Evolutionary conservation across 53 echinoderm and acorn worm species (phyloP).

Genomic region (Glandiceps talaboti): DNA sequence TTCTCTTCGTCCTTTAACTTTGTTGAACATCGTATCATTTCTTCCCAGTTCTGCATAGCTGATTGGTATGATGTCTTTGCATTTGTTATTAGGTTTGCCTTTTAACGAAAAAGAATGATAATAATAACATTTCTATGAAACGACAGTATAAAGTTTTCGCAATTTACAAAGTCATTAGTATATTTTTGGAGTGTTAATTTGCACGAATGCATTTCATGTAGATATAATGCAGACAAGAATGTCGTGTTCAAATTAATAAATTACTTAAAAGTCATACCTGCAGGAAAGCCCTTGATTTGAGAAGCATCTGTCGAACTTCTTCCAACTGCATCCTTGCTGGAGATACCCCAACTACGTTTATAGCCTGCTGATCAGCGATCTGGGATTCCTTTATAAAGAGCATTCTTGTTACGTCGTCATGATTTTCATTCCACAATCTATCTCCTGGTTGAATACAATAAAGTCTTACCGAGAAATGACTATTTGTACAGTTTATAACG

Average conservation of each 20-base stretch:
- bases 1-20: not conserved
- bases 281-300: not conserved
- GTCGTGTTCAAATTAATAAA: too few relatives aligned
- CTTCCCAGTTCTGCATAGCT: not conserved
- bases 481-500: not conserved
- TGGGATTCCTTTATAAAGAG: not conserved
- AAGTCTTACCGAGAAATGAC: not conserved
- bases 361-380: not conserved
- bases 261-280: too few relatives aligned
- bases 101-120: too few relatives aligned
- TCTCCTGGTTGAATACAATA: not conserved
- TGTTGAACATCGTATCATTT: not conserved
- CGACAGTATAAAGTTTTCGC: too few relatives aligned
- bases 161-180: too few relatives aligned
- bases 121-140: too few relatives aligned
- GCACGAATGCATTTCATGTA: too few relatives aligned
- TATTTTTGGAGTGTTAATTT: too few relatives aligned
- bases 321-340: not conserved
- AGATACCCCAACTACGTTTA: too few relatives aligned
- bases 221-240: too few relatives aligned
- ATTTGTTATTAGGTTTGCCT: not conserved
- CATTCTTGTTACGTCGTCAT: not conserved
- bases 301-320: not conserved
- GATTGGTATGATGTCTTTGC: not conserved
- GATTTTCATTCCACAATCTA: not conserved